These are phyloP conservation scores for Drosophila buzzatii DNA, from an alignment of 2,888 invertebrate species.

Conservation along the genomic window DNA sequence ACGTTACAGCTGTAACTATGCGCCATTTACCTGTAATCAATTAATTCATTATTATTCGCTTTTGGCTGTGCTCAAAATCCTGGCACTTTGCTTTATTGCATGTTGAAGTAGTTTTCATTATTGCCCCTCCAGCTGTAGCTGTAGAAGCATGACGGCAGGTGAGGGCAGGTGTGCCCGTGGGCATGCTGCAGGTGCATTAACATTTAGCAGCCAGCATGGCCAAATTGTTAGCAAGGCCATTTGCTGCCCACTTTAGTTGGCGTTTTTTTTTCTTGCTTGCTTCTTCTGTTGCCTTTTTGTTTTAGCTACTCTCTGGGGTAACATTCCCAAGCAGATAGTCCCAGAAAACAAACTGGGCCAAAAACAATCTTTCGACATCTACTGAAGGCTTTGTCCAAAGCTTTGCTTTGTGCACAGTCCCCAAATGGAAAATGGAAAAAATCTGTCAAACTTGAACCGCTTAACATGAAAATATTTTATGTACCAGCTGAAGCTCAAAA, in stretches of 20 bases:
- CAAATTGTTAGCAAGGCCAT: slow-evolving; percentile 63
- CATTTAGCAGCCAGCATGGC: slow-evolving; percentile 48
- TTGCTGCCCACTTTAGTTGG: slow-evolving; percentile 40
- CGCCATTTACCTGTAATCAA: slow-evolving; percentile 76
- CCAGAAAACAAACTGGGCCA: slow-evolving; percentile 58
- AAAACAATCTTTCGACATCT: slow-evolving; percentile 56
- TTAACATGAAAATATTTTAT: background rate
- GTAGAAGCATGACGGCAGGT: background rate
- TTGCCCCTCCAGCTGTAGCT: slow-evolving; percentile 43
- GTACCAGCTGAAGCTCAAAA: background rate
- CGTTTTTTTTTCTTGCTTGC: background rate
- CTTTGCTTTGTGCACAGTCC: slow-evolving; percentile 26
- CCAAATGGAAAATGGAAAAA: background rate
- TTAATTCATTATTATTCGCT: slow-evolving; percentile 76
- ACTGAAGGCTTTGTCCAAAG: slow-evolving; percentile 12
- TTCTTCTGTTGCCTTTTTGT: slow-evolving; percentile 15
- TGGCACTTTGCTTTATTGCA: slow-evolving; percentile 77
- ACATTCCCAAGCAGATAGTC: slow-evolving; percentile 68
- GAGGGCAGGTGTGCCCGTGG: background rate
- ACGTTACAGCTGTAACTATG: background rate
- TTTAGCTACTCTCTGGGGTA: slow-evolving; percentile 59
- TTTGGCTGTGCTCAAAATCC: slow-evolving; percentile 63
- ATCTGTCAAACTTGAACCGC: slow-evolving; percentile 5
- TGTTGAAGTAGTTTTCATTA: slow-evolving; percentile 76
- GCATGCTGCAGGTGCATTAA: slow-evolving; percentile 6